Base-by-base conservation (phyloP, 2,113 vertebrate genomes). In the Rhinichthys klamathensis region DNA sequence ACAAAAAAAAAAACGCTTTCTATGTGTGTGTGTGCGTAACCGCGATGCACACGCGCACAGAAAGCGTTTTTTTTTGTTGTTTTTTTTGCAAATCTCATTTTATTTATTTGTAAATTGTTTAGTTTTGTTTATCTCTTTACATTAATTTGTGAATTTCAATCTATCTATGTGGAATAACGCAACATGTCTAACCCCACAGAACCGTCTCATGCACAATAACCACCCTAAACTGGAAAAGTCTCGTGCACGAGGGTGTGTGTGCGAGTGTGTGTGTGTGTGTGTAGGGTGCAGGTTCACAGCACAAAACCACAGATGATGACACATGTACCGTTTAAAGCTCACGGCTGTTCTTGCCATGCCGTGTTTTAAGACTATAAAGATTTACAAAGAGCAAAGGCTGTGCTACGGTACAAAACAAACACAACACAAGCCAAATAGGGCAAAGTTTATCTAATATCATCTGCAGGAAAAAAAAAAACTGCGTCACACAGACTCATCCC, bases 321-420 rank as follows among this genome's bases (percentile, higher is more conserved):
- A 2, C 23, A 2, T 1, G 1, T 4, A 23, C 56, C 7, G 23
- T 77, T 81, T 51, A 49, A 85, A 73, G 77, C 27, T 56, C 23
- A 61, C 27, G 12, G 56, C 9, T 18, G 32, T 25, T 75, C 35
- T 21, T 41, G 44, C 32, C 25, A 16, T 11, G 3, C 27, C 21
- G 16, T 3, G n/a, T 2, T 73, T 76, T 51, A 54, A 78, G 60
- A 78, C 46, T 46, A 60, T 84, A 84, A 86, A 60, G 23, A 54
- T 38, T 75, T 78, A 82, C 23, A 73, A 35, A 44, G 87, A 78
- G 63, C 75, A 58, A 38, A 88, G 85, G 81, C 80, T 80, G 44
- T 7, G 12, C 60, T 54, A 5, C 15, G 83, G 69, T 21, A 80
- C 82, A 80, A 58, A 49, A 84, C 83, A 83, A 81, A 79, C 69